Percentiles rank a stretch among this genome's conserved stretches.
Conservation (phyloP, 1,140 invertebrate genomes). For the Saxidomus purpurata region DNA sequence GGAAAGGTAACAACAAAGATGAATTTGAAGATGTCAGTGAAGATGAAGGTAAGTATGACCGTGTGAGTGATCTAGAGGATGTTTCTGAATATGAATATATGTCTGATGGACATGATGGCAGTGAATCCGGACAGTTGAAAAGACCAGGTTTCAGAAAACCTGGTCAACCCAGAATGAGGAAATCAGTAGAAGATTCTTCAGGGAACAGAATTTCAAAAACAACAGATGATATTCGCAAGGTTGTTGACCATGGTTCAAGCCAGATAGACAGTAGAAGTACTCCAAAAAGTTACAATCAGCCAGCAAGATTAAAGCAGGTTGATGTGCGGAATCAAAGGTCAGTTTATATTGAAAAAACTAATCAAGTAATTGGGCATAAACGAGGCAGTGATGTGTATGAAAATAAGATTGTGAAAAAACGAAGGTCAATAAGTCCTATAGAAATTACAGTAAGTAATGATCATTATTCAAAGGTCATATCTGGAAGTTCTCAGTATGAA, state of each 20-base stretch:
- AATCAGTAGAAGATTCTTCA: not conserved
- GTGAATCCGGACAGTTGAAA: not conserved
- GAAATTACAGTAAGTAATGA: constrained; percentile 65
- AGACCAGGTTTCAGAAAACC: constrained; percentile 55
- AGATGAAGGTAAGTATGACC: constrained; percentile 57
- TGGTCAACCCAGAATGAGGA: constrained; percentile 42
- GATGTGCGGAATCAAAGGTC: not conserved
- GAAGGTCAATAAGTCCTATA: constrained; percentile 57
- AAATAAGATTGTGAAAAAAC: not conserved
- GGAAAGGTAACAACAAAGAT: not conserved
- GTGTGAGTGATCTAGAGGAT: constrained; percentile 61
- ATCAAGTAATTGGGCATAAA: not conserved
- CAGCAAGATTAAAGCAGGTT: not conserved
- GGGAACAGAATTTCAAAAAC: not conserved
- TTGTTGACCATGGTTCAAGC: not conserved
- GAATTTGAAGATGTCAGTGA: constrained; percentile 53
- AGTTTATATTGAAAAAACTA: not conserved
- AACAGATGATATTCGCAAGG: not conserved
- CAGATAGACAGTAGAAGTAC: not conserved
- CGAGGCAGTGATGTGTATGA: not conserved
- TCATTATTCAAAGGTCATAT: not conserved
- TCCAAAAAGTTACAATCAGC: not conserved
- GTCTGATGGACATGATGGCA: not conserved
- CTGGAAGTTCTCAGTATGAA: not conserved
- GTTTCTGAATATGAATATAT: constrained; percentile 54